Conservation (phyloP, 2,797 vertebrate species). For the Enteromius treurensis region DNA sequence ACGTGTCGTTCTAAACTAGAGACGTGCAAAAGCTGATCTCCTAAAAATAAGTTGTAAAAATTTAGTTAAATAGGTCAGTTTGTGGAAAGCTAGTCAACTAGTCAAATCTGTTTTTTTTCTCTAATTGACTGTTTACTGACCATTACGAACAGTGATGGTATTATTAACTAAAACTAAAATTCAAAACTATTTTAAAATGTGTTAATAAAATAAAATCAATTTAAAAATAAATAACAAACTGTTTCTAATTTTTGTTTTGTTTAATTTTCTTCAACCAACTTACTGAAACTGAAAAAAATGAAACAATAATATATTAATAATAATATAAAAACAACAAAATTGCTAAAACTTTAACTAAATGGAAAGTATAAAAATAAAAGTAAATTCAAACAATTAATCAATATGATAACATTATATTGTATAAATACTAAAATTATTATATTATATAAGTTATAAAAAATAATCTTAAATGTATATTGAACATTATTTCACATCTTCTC, state of each 20-base stretch:
- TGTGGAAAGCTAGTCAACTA: background rate
- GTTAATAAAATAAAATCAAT: background rate
- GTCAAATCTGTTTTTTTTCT: too few relatives aligned
- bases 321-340: background rate
- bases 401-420: background rate
- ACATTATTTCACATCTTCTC: background rate
- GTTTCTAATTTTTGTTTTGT: background rate
- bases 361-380: background rate
- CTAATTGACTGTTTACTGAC: background rate
- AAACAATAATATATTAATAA: background rate
- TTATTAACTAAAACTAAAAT: background rate
- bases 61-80: too few relatives aligned
- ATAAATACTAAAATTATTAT: background rate
- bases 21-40: background rate
- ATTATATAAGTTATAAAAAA: background rate
- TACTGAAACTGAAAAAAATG: background rate
- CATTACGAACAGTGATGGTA: background rate
- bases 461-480: background rate
- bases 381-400: background rate
- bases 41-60: background rate
- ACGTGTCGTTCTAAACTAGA: background rate
- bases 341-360: background rate
- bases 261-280: background rate
- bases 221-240: background rate
- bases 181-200: background rate